Evolutionary conservation across 2,888 invertebrate genomes (phyloP).

Genomic region (Cheilosia scutellata): DNA sequence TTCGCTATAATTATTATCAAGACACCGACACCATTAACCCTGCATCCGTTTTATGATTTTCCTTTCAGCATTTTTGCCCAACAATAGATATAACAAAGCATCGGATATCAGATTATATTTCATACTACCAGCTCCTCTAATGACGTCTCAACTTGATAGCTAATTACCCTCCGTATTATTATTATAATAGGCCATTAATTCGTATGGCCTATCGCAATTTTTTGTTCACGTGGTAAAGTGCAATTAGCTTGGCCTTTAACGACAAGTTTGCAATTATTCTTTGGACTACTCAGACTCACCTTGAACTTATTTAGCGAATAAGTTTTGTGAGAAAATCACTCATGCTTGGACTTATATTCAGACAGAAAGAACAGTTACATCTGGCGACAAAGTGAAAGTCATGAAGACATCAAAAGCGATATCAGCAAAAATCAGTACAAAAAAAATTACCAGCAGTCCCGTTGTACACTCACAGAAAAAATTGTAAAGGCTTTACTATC

Average conservation of each 20-base stretch:
- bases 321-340: not conserved
- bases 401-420: too few species aligned
- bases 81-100: too few species aligned
- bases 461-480: too few species aligned
- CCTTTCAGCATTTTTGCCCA: too few species aligned
- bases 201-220: not conserved
- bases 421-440: too few species aligned
- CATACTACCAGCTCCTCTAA: not conserved
- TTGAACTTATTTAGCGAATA: slow-evolving; percentile 4
- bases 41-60: not conserved
- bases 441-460: too few species aligned
- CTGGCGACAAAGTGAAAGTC: not conserved
- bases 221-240: not conserved
- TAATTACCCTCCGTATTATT: slow-evolving; percentile 6
- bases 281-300: slow-evolving; percentile 2
- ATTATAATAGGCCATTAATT: slow-evolving; percentile 19
- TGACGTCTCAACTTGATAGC: not conserved
- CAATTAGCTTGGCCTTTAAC: slow-evolving; percentile 15
- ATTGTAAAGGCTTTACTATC: too few species aligned
- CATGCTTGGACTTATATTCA: not conserved
- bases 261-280: slow-evolving; percentile 15
- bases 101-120: not conserved
- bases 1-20: not conserved
- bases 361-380: not conserved
- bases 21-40: not conserved